phyloP scores from a whole-genome alignment of 2,888 invertebrate species.

The Cheilosia vernalis region DNA sequence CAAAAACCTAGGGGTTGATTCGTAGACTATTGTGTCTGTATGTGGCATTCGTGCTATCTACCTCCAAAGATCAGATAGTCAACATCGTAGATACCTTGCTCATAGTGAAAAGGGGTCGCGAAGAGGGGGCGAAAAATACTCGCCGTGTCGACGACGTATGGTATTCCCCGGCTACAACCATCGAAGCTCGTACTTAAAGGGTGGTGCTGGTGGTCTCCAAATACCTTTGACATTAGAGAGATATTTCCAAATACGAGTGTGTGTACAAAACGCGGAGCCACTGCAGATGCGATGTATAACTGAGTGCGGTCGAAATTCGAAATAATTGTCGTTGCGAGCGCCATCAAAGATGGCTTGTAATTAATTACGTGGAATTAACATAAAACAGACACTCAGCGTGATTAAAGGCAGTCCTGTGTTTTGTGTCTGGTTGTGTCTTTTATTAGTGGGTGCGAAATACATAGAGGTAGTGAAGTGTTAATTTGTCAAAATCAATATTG shows the following conservation, averaged over 20 bases:
- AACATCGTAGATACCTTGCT: conserved; percentile 48
- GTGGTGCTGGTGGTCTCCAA: conserved; percentile 20
- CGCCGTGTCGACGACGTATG: conserved; percentile 18
- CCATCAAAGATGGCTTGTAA: conserved; percentile 22
- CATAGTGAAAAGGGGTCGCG: conserved; percentile 23
- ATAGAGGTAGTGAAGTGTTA: conserved; percentile 48
- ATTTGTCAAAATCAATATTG: conserved; percentile 56
- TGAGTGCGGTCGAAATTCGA: conserved; percentile 38
- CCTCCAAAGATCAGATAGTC: conserved; percentile 65
- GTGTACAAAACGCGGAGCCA: not conserved
- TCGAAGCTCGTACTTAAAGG: not conserved
- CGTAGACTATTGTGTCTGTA: conserved; percentile 49
- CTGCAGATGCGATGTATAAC: conserved; percentile 28
- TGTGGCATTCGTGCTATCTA: conserved; percentile 52
- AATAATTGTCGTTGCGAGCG: conserved; percentile 17
- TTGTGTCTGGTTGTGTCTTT: not conserved
- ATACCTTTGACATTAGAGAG: conserved; percentile 7
- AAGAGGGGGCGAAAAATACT: conserved; percentile 10
- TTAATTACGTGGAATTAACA: conserved; percentile 35
- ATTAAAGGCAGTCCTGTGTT: conserved; percentile 14
- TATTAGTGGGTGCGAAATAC: conserved; percentile 19
- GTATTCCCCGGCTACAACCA: conserved; percentile 6
- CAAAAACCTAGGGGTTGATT: conserved; percentile 34
- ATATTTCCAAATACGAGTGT: conserved; percentile 25
- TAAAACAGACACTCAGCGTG: conserved; percentile 14